Evolutionary conservation across 2,888 invertebrate genomes (phyloP), one percentile per base, ranked within the genome.

Genomic region (Phengaris arion): DNA sequence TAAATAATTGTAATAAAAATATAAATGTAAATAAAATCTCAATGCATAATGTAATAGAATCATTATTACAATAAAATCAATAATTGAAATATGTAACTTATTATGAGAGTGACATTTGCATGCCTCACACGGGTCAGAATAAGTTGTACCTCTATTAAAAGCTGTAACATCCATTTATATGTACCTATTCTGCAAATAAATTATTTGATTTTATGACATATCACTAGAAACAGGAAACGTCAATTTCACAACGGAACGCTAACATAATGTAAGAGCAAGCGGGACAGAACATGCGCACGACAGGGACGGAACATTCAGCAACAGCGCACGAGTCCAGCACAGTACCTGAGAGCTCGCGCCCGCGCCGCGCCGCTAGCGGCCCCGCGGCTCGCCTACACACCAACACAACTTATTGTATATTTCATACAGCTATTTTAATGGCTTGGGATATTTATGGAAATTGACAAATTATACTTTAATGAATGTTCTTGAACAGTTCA

Each of bases 241-340:
- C 9, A 59, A 59, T 15, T 52, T 7, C 46, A 8, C 8, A 54
- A 54, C 52, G 35, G 12, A 73, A 55, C 22, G 55, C 48, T 52
- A 72, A 52, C 52, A 15, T 35, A 73, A 46, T 48, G 48, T 54
- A 54, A 45, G 55, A n/a, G 64, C 64, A 64, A 64, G 64, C 64
- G 64, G 64, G 64, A 64, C 64, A 64, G 35, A 64, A 64, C 64
- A 64, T 64, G 64, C 64, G 64, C 35, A 64, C 35, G 64, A 64
- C 64, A 64, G 64, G 64, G 64, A 64, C 64, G 64, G 64, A 45
- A 64, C 64, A 64, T 64, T 6, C 12, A 64, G 59, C 59, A 52
- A 64, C 64, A 64, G 64, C 64, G 45, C 64, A 52, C 52, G 52
- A 64, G 64, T 12, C 64, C 64, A 64, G 35, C 64, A 64, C 35